Evolutionary conservation across 2,888 invertebrate genomes (phyloP).

Genomic region (Agrotis ipsilon): DNA sequence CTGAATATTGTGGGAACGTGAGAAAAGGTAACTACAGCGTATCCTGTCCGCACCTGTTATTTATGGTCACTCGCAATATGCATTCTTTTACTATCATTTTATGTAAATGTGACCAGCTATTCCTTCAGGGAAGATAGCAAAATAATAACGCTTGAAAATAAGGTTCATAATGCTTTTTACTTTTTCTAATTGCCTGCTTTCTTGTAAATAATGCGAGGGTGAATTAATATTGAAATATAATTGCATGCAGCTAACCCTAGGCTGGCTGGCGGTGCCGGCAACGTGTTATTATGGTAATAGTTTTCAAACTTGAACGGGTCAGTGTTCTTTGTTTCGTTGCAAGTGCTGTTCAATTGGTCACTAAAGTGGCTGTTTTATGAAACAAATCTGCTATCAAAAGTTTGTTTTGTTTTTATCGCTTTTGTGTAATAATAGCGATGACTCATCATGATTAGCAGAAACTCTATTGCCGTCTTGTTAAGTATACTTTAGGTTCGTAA

Average conservation of each 20-base stretch:
- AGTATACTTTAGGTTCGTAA: neutral
- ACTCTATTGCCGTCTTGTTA: neutral
- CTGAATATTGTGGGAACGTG: constrained; percentile 60
- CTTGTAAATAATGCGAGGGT: constrained; percentile 71
- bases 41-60: constrained; percentile 68
- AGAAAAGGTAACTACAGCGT: constrained; percentile 57
- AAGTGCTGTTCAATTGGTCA: constrained; percentile 74
- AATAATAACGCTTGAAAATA: constrained; percentile 34
- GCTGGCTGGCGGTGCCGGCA: constrained; percentile 65
- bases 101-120: constrained; percentile 57
- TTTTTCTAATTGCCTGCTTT: constrained; percentile 66
- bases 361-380: constrained; percentile 69
- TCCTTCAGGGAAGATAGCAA: constrained; percentile 45
- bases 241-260: constrained; percentile 76
- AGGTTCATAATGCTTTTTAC: constrained; percentile 41
- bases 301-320: constrained; percentile 80
- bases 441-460: neutral
- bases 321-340: constrained; percentile 81
- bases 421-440: constrained; percentile 10
- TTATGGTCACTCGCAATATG: constrained; percentile 65
- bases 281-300: constrained; percentile 86
- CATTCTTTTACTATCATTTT: constrained; percentile 62
- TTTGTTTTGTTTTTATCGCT: constrained; percentile 32
- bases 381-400: constrained; percentile 54
- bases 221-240: constrained; percentile 84